Evolutionary conservation across 2,888 invertebrate genomes (phyloP).

Genomic region (Xestobium rufovillosum): DNA sequence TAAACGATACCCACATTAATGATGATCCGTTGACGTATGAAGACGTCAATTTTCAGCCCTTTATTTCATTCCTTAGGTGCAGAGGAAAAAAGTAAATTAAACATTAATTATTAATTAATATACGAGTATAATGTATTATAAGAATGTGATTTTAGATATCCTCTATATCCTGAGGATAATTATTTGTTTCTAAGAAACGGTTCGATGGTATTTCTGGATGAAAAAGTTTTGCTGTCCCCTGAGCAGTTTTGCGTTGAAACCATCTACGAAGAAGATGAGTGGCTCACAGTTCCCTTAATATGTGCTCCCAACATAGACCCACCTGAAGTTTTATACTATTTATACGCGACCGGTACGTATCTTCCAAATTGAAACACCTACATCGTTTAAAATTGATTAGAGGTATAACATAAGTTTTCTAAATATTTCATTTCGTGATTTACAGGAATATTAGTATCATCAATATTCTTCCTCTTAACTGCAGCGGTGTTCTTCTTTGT

Average conservation of each 20-base stretch:
- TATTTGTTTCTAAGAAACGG: slow-evolving; percentile 23
- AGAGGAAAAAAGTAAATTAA: slow-evolving; percentile 19
- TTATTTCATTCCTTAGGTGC: slow-evolving; percentile 19
- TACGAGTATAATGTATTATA: no score
- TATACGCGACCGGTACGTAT: slow-evolving; percentile 10
- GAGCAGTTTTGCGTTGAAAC: slow-evolving; percentile 30
- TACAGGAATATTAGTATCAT: no score
- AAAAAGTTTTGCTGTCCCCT: slow-evolving; percentile 21
- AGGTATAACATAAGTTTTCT: no score
- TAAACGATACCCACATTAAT: slow-evolving; percentile 26
- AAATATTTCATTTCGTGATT: no score
- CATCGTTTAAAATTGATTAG: no score
- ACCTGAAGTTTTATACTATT: slow-evolving; percentile 3
- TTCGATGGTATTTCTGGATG: slow-evolving; percentile 23
- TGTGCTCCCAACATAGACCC: not conserved
- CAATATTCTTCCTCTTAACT: no score
- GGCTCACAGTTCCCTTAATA: no score
- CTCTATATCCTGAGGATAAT: slow-evolving; percentile 20
- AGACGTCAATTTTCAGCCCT: slow-evolving; percentile 21
- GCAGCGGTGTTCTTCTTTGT: no score
- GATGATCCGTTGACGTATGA: slow-evolving; percentile 21
- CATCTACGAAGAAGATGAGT: slow-evolving; percentile 18
- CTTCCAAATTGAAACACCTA: no score
- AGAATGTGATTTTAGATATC: slow-evolving; percentile 16
- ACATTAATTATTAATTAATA: no score